phyloP scores from a whole-genome alignment of 2,113 vertebrate species.

The Cathartes aura region DNA sequence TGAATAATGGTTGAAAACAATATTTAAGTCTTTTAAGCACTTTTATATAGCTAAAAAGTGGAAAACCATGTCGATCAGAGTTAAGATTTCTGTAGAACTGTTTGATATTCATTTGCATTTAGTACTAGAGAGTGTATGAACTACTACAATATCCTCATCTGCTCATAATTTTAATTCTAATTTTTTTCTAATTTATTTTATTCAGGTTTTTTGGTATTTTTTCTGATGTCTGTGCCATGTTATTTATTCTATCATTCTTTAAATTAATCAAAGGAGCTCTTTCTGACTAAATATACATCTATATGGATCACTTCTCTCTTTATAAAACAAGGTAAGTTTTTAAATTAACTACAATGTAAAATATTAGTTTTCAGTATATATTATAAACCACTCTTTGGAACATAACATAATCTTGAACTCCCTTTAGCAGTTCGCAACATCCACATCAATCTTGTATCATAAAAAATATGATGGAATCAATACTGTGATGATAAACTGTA shows the following conservation, averaged over 20 bases:
- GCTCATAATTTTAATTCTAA: neutral
- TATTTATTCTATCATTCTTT: neutral
- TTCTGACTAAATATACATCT: neutral
- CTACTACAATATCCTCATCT: neutral
- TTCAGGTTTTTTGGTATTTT: fast-evolving
- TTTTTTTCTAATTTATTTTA: neutral
- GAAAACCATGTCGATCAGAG: neutral
- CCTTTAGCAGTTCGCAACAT: constrained; percentile 57
- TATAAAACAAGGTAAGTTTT: neutral
- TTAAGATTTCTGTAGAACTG: neutral
- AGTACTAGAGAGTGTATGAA: neutral
- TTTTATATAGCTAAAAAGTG: neutral
- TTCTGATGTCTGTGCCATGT: neutral
- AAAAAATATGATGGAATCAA: constrained; percentile 62
- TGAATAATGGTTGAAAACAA: neutral
- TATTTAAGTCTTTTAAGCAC: neutral
- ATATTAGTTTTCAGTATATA: constrained; percentile 6
- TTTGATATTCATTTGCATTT: neutral
- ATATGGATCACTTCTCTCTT: neutral
- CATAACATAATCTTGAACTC: constrained; percentile 39
- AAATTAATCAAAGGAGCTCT: neutral
- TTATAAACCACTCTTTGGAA: constrained; percentile 18
- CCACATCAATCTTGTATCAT: constrained; percentile 57
- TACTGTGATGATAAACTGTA: constrained; percentile 63
- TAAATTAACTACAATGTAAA: neutral